phyloP scores from a whole-genome alignment of 2,797 vertebrate genomes.

The Morus bassanus region DNA sequence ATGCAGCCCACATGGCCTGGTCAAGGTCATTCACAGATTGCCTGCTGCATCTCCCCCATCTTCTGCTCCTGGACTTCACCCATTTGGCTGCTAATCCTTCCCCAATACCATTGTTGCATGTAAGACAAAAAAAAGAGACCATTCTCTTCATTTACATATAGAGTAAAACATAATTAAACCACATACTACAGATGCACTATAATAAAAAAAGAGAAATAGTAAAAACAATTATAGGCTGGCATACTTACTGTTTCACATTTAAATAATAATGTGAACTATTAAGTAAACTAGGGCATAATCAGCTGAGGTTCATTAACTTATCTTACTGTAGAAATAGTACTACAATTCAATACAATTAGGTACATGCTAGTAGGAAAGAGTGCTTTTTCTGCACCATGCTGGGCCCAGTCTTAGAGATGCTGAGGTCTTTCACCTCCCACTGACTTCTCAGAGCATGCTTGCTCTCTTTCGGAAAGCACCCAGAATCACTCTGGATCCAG shows the following conservation, averaged over 20 bases:
- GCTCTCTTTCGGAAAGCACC: background rate
- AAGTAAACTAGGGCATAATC: constrained; percentile 71
- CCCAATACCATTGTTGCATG: background rate
- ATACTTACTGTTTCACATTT: constrained; percentile 66
- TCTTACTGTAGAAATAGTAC: constrained; percentile 54
- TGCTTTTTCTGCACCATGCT: background rate
- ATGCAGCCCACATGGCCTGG: background rate
- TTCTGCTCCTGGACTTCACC: background rate
- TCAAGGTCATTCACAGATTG: background rate
- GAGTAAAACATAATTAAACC: constrained; percentile 65
- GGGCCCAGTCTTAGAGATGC: background rate
- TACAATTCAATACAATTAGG: constrained; percentile 66
- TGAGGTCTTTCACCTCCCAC: constrained; percentile 14
- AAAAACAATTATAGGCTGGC: constrained; percentile 62
- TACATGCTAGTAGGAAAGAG: background rate
- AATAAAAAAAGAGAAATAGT: constrained; percentile 64
- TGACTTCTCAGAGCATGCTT: background rate
- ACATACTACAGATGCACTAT: constrained; percentile 39
- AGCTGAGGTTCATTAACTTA: constrained; percentile 71
- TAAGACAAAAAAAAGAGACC: background rate
- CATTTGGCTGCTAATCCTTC: background rate
- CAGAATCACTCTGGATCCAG: background rate
- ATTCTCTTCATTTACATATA: constrained; percentile 53
- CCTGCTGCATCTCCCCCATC: background rate
- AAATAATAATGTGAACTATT: constrained; percentile 74